phyloP scores from a whole-genome alignment of 2,888 invertebrate species.

The Oscheius myriophilus region DNA sequence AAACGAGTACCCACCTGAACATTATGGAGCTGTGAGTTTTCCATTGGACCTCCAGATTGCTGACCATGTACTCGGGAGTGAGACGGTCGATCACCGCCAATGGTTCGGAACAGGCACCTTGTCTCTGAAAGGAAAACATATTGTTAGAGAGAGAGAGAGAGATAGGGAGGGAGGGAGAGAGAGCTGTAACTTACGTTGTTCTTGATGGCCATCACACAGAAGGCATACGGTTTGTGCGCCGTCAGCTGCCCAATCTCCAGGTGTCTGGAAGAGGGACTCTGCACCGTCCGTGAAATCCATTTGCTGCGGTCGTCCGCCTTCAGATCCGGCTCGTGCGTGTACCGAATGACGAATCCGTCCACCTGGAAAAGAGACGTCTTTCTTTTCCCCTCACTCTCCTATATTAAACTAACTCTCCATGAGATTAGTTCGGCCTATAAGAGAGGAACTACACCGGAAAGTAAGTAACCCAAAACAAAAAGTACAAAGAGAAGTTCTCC shows the following conservation, averaged over 20 bases:
- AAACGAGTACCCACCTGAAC: conserved; percentile 40
- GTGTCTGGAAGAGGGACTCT: conserved; percentile 58
- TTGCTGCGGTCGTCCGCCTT: conserved; percentile 45
- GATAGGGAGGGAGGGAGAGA: not conserved
- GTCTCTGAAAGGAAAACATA: conserved; percentile 60
- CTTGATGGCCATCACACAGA: conserved; percentile 68
- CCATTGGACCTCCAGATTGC: conserved; percentile 45
- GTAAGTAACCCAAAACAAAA: not conserved
- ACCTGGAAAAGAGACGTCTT: conserved; percentile 37
- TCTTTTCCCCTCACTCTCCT: no score
- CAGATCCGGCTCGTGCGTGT: conserved; percentile 66
- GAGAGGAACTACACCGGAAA: no score
- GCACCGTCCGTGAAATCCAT: conserved; percentile 62
- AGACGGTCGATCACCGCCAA: conserved; percentile 62
- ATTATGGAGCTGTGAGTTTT: conserved; percentile 66
- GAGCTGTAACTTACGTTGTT: conserved; percentile 59
- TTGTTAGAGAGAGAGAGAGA: not conserved
- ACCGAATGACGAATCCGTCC: conserved; percentile 69
- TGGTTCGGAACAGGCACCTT: conserved; percentile 69
- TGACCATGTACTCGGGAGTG: conserved; percentile 61
- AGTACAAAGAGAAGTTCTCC: not conserved
- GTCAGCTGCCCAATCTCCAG: conserved; percentile 57
- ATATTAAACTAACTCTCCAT: no score
- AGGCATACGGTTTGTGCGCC: conserved; percentile 68
- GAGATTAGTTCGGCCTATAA: not conserved